Evolutionary conservation across 2,113 vertebrate species (phyloP).

Genomic region (Hippocampus abdominalis): DNA sequence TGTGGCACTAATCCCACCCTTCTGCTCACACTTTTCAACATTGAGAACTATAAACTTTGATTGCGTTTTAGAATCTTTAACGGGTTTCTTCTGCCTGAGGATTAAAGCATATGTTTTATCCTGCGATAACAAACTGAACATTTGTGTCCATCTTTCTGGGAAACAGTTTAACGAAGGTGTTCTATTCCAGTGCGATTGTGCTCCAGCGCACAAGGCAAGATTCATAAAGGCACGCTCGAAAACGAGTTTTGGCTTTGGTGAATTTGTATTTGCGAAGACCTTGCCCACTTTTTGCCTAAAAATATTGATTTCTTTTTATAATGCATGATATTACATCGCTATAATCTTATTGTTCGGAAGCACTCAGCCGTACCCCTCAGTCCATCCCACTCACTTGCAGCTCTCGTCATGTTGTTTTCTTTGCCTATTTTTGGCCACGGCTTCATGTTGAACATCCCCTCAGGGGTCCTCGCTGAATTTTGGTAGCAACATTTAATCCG

Average conservation of each 20-base stretch:
- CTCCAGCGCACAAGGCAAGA: too few species aligned
- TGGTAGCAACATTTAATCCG: neutral
- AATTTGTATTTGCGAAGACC: neutral
- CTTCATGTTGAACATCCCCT: constrained; percentile 21
- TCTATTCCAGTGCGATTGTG: too few species aligned
- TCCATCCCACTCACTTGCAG: neutral
- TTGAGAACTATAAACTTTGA: neutral
- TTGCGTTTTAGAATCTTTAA: too few species aligned
- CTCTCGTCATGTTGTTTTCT: neutral
- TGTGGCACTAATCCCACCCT: neutral
- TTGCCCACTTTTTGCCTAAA: neutral
- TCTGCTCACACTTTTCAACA: neutral
- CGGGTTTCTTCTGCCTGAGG: too few species aligned
- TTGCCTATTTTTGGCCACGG: neutral
- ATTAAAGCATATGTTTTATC: too few species aligned
- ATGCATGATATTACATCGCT: neutral
- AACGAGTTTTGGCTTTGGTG: too few species aligned
- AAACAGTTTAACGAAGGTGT: too few species aligned
- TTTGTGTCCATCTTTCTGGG: too few species aligned
- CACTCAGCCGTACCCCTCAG: neutral
- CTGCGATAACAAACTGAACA: too few species aligned
- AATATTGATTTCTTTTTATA: neutral
- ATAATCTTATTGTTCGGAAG: neutral
- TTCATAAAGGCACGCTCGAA: too few species aligned
- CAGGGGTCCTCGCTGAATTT: constrained; percentile 34